Base-by-base conservation (phyloP, 2,113 vertebrate genomes). In the Symphodus melops region DNA sequence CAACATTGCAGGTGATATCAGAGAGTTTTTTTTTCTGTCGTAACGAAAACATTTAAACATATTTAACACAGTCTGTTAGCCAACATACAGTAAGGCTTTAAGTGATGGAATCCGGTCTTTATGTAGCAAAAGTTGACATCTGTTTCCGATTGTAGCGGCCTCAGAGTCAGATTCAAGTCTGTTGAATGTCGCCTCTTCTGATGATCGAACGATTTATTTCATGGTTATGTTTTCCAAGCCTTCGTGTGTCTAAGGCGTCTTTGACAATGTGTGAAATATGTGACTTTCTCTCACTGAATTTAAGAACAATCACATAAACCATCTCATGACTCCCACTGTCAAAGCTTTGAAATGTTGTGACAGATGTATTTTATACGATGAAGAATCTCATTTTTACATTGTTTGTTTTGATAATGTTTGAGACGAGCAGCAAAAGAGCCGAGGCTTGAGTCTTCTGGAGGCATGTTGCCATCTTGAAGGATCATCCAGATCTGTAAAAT, bases 401-500 rank as follows among this genome's bases (percentile, higher is more conserved):
- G 48, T 75, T 74, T 69, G 72, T 84, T 23, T 54, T 33, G 76
- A 62, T 28, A 63, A 73, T 49, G 33, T 73, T 53, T 39, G 59
- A 72, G 52, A 71, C 59, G 63, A 41, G 56, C 69, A 66, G 19
- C 51, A 49, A 65, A 12, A 61, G 37, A 64, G n/a, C 36, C 9
- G 14, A 42, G 28, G 68, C n/a, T 69, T 66, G 71, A 33, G 72
- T 20, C 7, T 20, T 54, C 44, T 72, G 25, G 20, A 66, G 77
- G 41, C 19, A 1, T 36, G 53, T 61, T 69, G 57, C 66, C 86
- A 74, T 66, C 74, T 80, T 57, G 68, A 75, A 56, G 68, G 75
- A 85, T 88, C 72, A 70, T 79, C 49, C 66, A 79, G 76, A 63
- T 81, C 81, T 77, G 72, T 82, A 57, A 78, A 72, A 79, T 46